phyloP scores from a whole-genome alignment of 30 jellyfish, hydroid and myxozoan genomes.

The Nemopilema nomurai region DNA sequence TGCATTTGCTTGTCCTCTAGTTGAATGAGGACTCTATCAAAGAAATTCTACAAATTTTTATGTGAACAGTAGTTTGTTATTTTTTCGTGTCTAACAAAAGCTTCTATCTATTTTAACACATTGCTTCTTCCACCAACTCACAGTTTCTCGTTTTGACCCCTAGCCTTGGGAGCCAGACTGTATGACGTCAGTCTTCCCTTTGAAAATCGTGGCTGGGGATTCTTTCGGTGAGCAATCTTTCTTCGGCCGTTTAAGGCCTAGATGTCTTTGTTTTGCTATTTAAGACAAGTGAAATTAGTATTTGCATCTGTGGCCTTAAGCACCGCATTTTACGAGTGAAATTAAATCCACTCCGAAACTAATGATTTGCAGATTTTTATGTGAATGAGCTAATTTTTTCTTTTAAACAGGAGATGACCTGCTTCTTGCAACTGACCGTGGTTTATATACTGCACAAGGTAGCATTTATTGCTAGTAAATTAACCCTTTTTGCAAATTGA shows the following conservation, averaged over 20 bases:
- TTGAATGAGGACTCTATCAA: too few relatives aligned
- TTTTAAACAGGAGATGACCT: slow-evolving; percentile 59
- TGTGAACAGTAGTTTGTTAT: too few relatives aligned
- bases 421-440: slow-evolving; percentile 69
- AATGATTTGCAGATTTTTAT: too few relatives aligned
- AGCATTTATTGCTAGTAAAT: neutral
- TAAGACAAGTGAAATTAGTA: neutral
- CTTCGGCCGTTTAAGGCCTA: neutral
- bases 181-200: slow-evolving; percentile 67
- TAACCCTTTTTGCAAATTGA: neutral
- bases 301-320: too few relatives aligned
- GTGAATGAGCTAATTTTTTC: neutral
- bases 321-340: too few relatives aligned
- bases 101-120: too few relatives aligned
- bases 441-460: slow-evolving; percentile 70
- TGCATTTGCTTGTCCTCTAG: too few relatives aligned
- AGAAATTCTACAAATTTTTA: too few relatives aligned
- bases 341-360: too few relatives aligned
- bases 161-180: slow-evolving; percentile 99
- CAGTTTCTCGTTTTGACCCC: neutral
- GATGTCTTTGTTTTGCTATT: neutral
- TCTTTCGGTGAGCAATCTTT: slow-evolving; percentile 82
- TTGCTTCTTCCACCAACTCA: too few relatives aligned
- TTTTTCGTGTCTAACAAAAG: too few relatives aligned
- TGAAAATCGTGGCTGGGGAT: slow-evolving; percentile 84